These are phyloP conservation scores for Drosophila arizonae DNA, from an alignment of 1,140 invertebrate species.

Conservation along the genomic window DNA sequence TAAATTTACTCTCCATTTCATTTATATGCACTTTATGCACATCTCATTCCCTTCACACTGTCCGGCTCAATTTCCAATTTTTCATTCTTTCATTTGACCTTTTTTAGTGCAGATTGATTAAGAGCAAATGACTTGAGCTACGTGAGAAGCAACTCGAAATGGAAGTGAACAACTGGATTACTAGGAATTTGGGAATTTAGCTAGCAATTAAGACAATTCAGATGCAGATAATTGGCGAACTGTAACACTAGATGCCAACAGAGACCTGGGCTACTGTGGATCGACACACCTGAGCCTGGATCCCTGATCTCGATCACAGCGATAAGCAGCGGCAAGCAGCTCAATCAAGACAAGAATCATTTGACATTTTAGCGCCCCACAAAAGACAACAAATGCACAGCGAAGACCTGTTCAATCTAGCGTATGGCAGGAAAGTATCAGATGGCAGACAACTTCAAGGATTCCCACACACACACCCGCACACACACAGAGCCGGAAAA, in stretches of 20 bases:
- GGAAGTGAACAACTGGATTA: slow-evolving; percentile 29
- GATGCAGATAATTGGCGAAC: slow-evolving; percentile 47
- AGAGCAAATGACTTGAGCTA: slow-evolving; percentile 34
- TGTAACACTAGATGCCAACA: slow-evolving; percentile 50
- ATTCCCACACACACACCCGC: slow-evolving; percentile 41
- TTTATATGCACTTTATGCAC: not conserved
- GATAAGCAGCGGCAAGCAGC: slow-evolving; percentile 35
- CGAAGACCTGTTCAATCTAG: slow-evolving; percentile 47
- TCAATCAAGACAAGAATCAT: slow-evolving; percentile 65
- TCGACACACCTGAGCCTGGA: slow-evolving; percentile 17
- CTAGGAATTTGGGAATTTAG: slow-evolving; percentile 46
- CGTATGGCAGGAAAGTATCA: slow-evolving; percentile 51
- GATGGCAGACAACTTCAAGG: slow-evolving; percentile 37
- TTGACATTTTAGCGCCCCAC: slow-evolving; percentile 56
- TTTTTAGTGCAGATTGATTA: slow-evolving; percentile 21
- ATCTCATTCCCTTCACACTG: too few relatives aligned
- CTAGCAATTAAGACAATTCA: slow-evolving; percentile 45
- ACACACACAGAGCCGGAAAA: not conserved
- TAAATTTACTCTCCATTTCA: not conserved
- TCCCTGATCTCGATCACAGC: too few relatives aligned
- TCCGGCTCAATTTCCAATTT: slow-evolving; percentile 26
- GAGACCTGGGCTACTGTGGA: slow-evolving; percentile 14
- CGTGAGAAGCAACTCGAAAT: slow-evolving; percentile 33
- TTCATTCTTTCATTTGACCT: slow-evolving; percentile 1
- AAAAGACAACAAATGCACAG: slow-evolving; percentile 27